A percentile compares a stretch with the other conserved stretches of the same genome.
phyloP scores from a whole-genome alignment of 2,113 vertebrate species.

The Capricornis sumatraensis region DNA sequence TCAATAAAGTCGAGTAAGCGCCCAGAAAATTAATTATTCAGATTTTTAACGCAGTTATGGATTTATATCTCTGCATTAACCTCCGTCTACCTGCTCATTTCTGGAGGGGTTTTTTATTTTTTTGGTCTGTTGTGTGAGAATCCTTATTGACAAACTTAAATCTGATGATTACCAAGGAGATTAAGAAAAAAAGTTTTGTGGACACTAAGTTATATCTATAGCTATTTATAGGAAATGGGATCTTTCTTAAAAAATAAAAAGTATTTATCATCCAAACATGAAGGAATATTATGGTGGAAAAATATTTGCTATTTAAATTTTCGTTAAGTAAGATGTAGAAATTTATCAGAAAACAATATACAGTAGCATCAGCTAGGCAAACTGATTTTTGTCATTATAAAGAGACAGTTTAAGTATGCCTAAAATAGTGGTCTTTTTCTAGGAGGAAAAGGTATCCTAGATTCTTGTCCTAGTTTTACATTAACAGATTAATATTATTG shows the following conservation, averaged over 20 bases:
- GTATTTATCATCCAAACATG: neutral
- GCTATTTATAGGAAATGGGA: neutral
- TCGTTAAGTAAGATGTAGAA: conserved; percentile 5
- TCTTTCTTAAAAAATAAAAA: neutral
- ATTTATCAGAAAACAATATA: conserved; percentile 20
- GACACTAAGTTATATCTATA: neutral
- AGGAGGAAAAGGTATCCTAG: conserved; percentile 37
- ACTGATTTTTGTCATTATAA: conserved; percentile 7
- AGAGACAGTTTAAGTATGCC: neutral
- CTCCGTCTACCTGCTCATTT: neutral
- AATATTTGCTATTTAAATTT: conserved; percentile 2
- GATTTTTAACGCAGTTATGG: neutral
- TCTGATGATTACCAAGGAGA: conserved; percentile 6
- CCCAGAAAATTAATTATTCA: conserved; percentile 26
- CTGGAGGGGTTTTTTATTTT: neutral
- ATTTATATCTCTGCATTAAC: neutral
- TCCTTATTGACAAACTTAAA: neutral
- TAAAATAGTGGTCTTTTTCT: conserved; percentile 39
- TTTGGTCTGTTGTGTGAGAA: neutral
- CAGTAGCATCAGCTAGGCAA: conserved; percentile 18
- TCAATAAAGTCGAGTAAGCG: conserved; percentile 17
- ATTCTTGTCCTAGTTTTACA: conserved; percentile 52
- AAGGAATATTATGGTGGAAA: conserved; percentile 27
- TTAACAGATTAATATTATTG: conserved; percentile 30
- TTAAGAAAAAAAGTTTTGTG: neutral